Evolutionary conservation across 2,888 invertebrate genomes (phyloP).

Genomic region (Uloborus plumipes): DNA sequence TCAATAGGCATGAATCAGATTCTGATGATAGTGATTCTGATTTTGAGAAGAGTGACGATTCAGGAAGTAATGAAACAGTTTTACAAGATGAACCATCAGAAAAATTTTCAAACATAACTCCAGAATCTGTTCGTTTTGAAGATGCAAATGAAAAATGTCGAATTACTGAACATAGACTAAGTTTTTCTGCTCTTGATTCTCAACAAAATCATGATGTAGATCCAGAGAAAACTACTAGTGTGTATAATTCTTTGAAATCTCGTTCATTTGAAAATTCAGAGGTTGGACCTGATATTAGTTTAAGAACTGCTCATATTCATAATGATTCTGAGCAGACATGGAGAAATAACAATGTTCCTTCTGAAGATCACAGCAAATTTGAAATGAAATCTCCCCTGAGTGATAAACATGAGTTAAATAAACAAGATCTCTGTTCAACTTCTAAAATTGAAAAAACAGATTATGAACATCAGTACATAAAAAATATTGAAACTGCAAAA

Average conservation of each 20-base stretch:
- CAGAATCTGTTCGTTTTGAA: slow-evolving; percentile 4
- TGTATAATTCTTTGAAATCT: slow-evolving; percentile 9
- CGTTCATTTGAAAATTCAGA: background rate
- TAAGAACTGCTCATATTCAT: background rate
- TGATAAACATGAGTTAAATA: background rate
- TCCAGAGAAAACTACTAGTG: slow-evolving; percentile 2
- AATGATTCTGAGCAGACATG: background rate
- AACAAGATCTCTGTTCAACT: background rate
- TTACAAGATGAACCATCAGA: slow-evolving; percentile 46
- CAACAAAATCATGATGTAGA: background rate
- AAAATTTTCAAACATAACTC: slow-evolving; percentile 1
- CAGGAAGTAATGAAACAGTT: slow-evolving; percentile 52
- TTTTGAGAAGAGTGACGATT: slow-evolving; percentile 40
- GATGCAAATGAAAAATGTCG: slow-evolving; percentile 2
- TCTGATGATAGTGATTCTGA: slow-evolving; percentile 38
- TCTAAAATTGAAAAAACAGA: no score
- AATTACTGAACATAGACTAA: slow-evolving; percentile 22
- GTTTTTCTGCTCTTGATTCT: slow-evolving; percentile 28
- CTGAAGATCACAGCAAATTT: background rate
- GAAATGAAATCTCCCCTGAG: background rate
- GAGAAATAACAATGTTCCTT: background rate
- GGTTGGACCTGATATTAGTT: background rate
- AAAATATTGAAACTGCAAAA: no score
- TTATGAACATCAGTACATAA: no score
- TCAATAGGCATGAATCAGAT: slow-evolving; percentile 41